Base-by-base conservation (phyloP, 1,140 invertebrate genomes). In the Drosophila simulans region DNA sequence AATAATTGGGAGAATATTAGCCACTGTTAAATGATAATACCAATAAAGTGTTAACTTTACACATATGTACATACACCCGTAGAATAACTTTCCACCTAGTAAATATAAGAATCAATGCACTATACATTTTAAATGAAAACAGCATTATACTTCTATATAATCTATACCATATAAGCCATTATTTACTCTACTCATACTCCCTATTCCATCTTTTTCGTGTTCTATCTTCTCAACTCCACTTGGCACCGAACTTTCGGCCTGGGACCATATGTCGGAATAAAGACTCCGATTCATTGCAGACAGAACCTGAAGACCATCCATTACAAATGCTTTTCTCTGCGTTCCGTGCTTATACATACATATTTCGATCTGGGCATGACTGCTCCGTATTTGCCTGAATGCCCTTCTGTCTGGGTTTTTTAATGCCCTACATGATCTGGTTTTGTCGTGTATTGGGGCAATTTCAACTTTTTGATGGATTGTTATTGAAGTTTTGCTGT, bases 391-490 rank as follows among this genome's bases (percentile, higher is more conserved):
- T 42, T 70, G 48, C 53, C 58, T 70, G 35, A 37, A 39, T 39
- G 58, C 57, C 63, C 52, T 59, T 48, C 46, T 77, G 64, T 66
- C 59, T 72, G 66, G 49, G 31, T 65, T 78, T 72, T 79, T 79
- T 73, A 70, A 77, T 78, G 66, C 68, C 62, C 80, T 52, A 77
- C 77, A 80, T 85, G 82, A 85, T 85, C 82, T 86, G 69, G 78
- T 75, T 85, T 86, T 75, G 78, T 57, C 60, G 65, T 59, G 73
- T 68, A 70, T 78, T 81, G 77, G 57, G 82, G 57, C 82, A 74
- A 74, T 86, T 86, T 77, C 60, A 58, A 56, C 27, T 55, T 77
- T 85, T 65, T 85, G 81, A 86, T 86, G 74, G 83, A 85, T 85
- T 86, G 65, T 63, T 86, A 75, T 78, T 86, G 73, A 71, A 71